These are phyloP conservation scores for Entomobrya proxima DNA, from an alignment of 2,888 invertebrate genomes.

Conservation along the genomic window DNA sequence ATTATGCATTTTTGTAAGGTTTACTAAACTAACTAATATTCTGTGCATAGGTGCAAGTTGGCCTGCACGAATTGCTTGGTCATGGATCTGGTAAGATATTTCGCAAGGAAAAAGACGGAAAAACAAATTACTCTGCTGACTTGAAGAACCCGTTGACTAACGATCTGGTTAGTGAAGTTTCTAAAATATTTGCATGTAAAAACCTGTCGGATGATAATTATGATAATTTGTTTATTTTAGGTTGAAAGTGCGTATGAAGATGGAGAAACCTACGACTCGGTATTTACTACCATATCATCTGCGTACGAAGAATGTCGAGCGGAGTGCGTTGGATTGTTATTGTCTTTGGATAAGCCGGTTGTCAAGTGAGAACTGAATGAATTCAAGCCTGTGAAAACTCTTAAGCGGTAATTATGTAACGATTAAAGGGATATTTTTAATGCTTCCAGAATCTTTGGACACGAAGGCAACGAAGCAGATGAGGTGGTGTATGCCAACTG, in stretches of 20 bases:
- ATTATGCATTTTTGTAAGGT: too few relatives aligned
- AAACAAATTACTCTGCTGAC: constrained; percentile 88
- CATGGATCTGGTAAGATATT: constrained; percentile 97
- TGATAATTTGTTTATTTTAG: constrained; percentile 54
- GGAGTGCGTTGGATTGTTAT: constrained; percentile 94
- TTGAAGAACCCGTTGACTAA: constrained; percentile 77
- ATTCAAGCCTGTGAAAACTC: constrained; percentile 8
- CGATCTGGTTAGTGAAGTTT: constrained; percentile 60
- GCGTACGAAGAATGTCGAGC: constrained; percentile 98
- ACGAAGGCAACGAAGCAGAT: constrained; percentile 85
- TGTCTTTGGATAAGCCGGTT: constrained; percentile 87
- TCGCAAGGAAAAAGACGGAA: constrained; percentile 84
- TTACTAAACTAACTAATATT: too few relatives aligned
- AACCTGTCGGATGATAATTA: background rate
- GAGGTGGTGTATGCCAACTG: constrained; percentile 94
- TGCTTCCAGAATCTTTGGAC: constrained; percentile 86
- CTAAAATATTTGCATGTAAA: too few relatives aligned
- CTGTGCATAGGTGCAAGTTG: constrained; percentile 90
- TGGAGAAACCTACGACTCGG: constrained; percentile 94
- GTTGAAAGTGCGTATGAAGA: constrained; percentile 87
- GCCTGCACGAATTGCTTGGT: constrained; percentile 94
- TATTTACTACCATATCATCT: constrained; percentile 91
- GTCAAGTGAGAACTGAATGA: constrained; percentile 80
- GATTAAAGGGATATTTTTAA: too few relatives aligned
- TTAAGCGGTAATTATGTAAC: too few relatives aligned